Conservation (phyloP, 2,797 vertebrate species). For the Cottoperca gobio region DNA sequence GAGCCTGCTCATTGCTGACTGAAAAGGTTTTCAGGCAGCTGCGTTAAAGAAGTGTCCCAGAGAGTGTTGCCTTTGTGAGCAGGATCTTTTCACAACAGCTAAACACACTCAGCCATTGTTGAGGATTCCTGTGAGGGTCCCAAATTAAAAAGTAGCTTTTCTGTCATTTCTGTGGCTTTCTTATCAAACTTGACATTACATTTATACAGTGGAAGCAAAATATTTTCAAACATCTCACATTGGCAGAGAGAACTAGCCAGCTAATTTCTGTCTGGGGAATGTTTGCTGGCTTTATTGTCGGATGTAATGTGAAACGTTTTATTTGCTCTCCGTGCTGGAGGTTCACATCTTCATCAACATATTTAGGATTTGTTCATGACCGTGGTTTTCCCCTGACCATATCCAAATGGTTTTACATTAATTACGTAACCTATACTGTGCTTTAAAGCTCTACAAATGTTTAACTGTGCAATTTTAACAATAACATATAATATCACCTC, state of each 20-base stretch:
- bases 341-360: background rate
- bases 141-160: background rate
- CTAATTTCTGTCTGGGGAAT: background rate
- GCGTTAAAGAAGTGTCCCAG: background rate
- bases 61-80: constrained; percentile 16
- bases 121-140: constrained; percentile 9
- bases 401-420: background rate
- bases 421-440: background rate
- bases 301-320: no score
- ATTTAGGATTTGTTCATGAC: background rate
- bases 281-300: background rate
- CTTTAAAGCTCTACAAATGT: background rate
- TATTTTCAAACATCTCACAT: background rate
- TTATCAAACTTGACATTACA: background rate
- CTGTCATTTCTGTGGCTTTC: background rate
- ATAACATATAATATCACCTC: background rate
- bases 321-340: background rate
- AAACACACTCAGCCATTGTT: background rate
- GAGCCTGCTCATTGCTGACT: background rate
- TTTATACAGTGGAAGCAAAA: background rate
- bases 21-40: constrained; percentile 25
- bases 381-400: no score
- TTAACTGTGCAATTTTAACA: background rate
- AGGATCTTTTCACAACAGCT: background rate
- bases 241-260: background rate